phyloP scores from a whole-genome alignment of 2,797 vertebrate genomes.

The Acrossocheilus fasciatus region DNA sequence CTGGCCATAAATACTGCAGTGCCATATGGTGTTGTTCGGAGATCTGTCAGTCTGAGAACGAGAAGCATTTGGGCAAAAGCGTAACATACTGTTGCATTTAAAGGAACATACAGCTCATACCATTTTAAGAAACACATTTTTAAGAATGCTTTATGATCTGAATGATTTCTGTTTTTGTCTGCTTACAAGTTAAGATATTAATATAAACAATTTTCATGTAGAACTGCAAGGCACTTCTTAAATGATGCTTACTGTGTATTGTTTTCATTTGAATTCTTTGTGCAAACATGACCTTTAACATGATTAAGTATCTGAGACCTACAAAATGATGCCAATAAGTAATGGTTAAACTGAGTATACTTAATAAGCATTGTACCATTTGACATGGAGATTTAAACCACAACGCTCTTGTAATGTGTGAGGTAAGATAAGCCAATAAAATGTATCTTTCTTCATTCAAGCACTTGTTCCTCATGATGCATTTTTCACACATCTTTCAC shows the following conservation, averaged over 20 bases:
- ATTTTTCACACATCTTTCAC: too few species aligned
- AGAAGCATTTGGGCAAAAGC: background rate
- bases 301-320: slow-evolving; percentile 8
- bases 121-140: background rate
- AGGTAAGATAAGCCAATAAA: too few species aligned
- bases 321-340: background rate
- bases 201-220: background rate
- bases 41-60: slow-evolving; percentile 7
- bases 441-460: too few species aligned
- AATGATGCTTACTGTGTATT: background rate
- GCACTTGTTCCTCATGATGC: too few species aligned
- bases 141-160: background rate
- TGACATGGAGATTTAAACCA: background rate
- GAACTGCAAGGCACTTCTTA: background rate
- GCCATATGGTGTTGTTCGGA: background rate
- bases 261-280: background rate
- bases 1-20: slow-evolving; percentile 10
- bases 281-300: background rate
- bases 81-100: background rate
- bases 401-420: too few species aligned
- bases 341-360: background rate
- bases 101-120: background rate
- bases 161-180: background rate
- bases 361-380: background rate
- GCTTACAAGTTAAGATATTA: background rate